A percentile compares a stretch with the other conserved stretches of the same genome.
phyloP scores from a whole-genome alignment of 2,888 invertebrate genomes.

The Chrysolina oricalcia region DNA sequence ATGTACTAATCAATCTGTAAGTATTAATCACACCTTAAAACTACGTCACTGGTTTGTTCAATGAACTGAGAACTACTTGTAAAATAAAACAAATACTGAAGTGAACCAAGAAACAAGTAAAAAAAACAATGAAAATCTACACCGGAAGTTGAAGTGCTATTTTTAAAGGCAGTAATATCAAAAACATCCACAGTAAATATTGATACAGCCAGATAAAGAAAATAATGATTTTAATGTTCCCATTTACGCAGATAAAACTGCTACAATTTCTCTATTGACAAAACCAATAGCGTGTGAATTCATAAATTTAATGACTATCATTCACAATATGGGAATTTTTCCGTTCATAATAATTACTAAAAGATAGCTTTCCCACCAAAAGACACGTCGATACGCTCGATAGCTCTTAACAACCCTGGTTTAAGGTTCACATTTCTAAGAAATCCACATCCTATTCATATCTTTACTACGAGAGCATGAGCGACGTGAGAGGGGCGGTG shows the following conservation, averaged over 20 bases:
- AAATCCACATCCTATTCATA: slow-evolving; percentile 21
- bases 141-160: slow-evolving; percentile 46
- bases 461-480: not conserved
- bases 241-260: slow-evolving; percentile 41
- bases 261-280: slow-evolving; percentile 48
- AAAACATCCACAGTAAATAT: slow-evolving; percentile 43
- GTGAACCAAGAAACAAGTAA: slow-evolving; percentile 23
- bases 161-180: slow-evolving; percentile 46
- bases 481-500: slow-evolving; percentile 1
- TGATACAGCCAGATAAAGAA: slow-evolving; percentile 46
- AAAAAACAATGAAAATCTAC: slow-evolving; percentile 46
- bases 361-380: not conserved
- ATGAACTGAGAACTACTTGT: slow-evolving; percentile 24
- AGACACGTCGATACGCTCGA: not conserved
- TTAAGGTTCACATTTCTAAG: not conserved
- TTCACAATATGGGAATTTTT: slow-evolving; percentile 43
- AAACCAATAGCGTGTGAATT: slow-evolving; percentile 43
- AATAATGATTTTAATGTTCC: slow-evolving; percentile 47
- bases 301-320: slow-evolving; percentile 40
- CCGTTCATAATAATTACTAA: slow-evolving; percentile 39
- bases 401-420: not conserved
- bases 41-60: slow-evolving; percentile 6
- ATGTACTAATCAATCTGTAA: too few species aligned
- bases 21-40: not conserved
- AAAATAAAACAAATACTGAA: slow-evolving; percentile 22